These are phyloP conservation scores for Spongilla lacustris DNA, from an alignment of 37 sponge, comb jelly and placozoan genomes.

Conservation along the genomic window DNA sequence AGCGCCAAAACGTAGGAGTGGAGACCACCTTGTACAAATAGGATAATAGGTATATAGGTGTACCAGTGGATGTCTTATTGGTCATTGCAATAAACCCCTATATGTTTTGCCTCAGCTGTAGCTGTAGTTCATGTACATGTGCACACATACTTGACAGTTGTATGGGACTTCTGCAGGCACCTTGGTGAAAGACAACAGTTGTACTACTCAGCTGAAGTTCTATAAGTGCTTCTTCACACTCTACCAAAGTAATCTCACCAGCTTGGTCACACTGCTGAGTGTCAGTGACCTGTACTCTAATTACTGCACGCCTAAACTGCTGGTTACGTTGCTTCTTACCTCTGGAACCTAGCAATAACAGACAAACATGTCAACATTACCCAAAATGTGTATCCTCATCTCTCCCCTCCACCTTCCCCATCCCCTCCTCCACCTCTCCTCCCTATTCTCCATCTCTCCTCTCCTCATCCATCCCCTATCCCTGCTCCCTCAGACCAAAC, in stretches of 20 bases:
- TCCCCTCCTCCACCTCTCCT: too few species aligned
- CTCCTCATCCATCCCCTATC: not conserved
- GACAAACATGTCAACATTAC: not conserved
- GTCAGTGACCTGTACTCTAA: not conserved
- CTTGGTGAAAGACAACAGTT: conserved; percentile 60
- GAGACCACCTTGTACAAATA: too few species aligned
- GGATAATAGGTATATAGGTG: too few species aligned
- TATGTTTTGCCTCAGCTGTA: too few species aligned
- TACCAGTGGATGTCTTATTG: too few species aligned
- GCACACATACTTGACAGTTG: too few species aligned
- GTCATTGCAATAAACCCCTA: too few species aligned
- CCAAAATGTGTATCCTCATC: not conserved
- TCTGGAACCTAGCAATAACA: conserved; percentile 37
- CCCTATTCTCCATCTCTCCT: too few species aligned
- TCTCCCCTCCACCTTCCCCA: too few species aligned
- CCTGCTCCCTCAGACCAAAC: too few species aligned
- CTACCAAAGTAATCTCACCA: conserved; percentile 38
- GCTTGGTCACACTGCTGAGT: not conserved
- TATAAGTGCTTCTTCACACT: conserved; percentile 70
- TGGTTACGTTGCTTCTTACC: conserved; percentile 57
- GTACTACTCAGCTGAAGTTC: conserved; percentile 38
- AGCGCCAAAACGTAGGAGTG: too few species aligned
- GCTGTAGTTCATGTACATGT: too few species aligned
- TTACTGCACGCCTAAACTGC: conserved; percentile 54
- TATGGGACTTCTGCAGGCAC: conserved; percentile 60